Conservation (phyloP, 1,140 invertebrate genomes). For the Drosophila nebulosa region DNA sequence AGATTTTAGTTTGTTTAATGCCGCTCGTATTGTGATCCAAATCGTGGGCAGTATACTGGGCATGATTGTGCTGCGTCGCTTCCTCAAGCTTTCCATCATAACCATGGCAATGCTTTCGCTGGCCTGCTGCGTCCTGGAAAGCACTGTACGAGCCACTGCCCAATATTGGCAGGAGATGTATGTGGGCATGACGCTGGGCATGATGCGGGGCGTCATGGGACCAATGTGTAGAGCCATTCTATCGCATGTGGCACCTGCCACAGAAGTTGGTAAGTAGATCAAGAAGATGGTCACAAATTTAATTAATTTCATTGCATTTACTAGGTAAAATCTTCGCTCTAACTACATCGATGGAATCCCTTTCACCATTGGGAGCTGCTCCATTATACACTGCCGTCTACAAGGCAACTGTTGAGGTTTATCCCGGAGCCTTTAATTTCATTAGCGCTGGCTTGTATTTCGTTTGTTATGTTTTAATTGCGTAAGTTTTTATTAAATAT, state of each 20-base stretch:
- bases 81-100: conserved; percentile 65
- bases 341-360: conserved; percentile 84
- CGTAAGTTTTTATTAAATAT: conserved; percentile 80
- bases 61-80: conserved; percentile 82
- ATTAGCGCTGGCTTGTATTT: conserved; percentile 78
- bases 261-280: conserved; percentile 84
- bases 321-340: conserved; percentile 85
- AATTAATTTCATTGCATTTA: neutral
- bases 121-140: conserved; percentile 80
- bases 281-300: neutral
- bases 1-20: conserved; percentile 83
- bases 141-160: conserved; percentile 83
- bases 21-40: conserved; percentile 80
- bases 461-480: conserved; percentile 80
- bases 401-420: conserved; percentile 81
- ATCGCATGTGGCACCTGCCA: conserved; percentile 84
- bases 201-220: conserved; percentile 83
- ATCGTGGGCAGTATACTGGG: conserved; percentile 83
- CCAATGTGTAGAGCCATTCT: conserved; percentile 85
- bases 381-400: conserved; percentile 85
- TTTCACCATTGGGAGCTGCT: conserved; percentile 83
- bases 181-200: conserved; percentile 81
- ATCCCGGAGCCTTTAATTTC: conserved; percentile 83
- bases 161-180: conserved; percentile 85
- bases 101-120: conserved; percentile 64